Base-by-base conservation (phyloP, 2,888 invertebrate genomes). In the Lacanobia wlatinum region DNA sequence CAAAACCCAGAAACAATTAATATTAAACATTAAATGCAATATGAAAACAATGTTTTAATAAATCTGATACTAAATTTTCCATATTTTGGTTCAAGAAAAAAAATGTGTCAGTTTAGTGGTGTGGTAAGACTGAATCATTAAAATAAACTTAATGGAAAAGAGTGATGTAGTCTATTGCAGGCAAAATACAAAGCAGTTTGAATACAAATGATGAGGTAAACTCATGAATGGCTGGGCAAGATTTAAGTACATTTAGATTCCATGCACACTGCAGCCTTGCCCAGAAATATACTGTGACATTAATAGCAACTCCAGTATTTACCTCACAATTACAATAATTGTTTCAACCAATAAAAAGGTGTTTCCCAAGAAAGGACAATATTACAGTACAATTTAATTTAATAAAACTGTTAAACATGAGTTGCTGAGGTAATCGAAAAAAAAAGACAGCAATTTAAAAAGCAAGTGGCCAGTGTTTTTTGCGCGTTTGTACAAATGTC, bases 131-230 rank as follows among this genome's bases (percentile, higher is more conserved):
- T 46, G 34, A 78, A 56, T 53, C 43, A 53, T 64, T 53, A 8
- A 65, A 48, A n/a, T 48, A 59, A 62, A 43, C 1, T 10, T 50
- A 68, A 67, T 72, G 50, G 18, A 28, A 63, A 52, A 23, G 40
- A 48, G 12, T 78, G 40, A 55, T 55, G 43, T 61, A 53, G 34
- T 56, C 10, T 28, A 52, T 18, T 40, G 23, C 12, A 58, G n/a
- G 16, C 48, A 48, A 67, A 71, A 73, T 73, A 73, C 50, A 34
- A 43, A 59, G 46, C 64, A 59, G 18, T n/a, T 58, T 50, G 80
- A 83, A 83, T 80, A 74, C 71, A 69, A 80, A 83, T 84, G 83
- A 53, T 70, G 52, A 74, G 59, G 83, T 74, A 83, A 80, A 83
- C 50, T 79, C 53, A 64, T 80, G 83, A 83, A 79, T 80, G 80